A percentile compares a stretch with the other conserved stretches of the same genome.
These are phyloP conservation scores for Platysteira castanea DNA, from an alignment of 2,113 vertebrate genomes.

Conservation along the genomic window DNA sequence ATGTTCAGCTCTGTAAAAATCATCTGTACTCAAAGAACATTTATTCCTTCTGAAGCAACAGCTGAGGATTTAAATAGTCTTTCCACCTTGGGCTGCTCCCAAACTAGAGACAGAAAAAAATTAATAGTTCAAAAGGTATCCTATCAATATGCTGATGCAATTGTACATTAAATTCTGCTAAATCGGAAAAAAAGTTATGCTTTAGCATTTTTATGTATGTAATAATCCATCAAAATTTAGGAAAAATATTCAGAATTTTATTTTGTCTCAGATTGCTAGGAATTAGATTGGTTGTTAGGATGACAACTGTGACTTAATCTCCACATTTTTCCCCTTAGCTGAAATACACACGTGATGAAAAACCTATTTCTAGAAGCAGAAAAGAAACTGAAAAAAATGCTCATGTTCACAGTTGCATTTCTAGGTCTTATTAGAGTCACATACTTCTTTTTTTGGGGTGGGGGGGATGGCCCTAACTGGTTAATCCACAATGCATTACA, in stretches of 20 bases:
- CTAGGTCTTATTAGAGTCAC: background rate
- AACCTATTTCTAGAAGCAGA: background rate
- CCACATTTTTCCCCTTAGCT: background rate
- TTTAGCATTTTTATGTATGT: background rate
- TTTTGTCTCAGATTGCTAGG: background rate
- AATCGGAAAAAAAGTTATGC: background rate
- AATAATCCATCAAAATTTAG: background rate
- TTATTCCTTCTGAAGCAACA: background rate
- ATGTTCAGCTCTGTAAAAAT: background rate
- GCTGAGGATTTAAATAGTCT: background rate
- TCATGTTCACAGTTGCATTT: background rate
- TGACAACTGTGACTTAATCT: background rate
- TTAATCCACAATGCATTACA: background rate
- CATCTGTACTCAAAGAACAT: background rate
- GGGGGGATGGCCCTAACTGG: accelerated
- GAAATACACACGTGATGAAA: background rate
- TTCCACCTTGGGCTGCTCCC: background rate
- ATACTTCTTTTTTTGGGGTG: background rate
- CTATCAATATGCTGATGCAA: background rate
- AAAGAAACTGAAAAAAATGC: background rate
- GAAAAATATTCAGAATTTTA: background rate
- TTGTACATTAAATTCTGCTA: background rate
- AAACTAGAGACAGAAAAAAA: background rate
- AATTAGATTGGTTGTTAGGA: background rate
- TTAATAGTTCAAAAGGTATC: background rate